Evolutionary conservation across 2,797 vertebrate genomes (phyloP), one percentile per base, ranked within the genome.

Genomic region (Glossophaga mutica): DNA sequence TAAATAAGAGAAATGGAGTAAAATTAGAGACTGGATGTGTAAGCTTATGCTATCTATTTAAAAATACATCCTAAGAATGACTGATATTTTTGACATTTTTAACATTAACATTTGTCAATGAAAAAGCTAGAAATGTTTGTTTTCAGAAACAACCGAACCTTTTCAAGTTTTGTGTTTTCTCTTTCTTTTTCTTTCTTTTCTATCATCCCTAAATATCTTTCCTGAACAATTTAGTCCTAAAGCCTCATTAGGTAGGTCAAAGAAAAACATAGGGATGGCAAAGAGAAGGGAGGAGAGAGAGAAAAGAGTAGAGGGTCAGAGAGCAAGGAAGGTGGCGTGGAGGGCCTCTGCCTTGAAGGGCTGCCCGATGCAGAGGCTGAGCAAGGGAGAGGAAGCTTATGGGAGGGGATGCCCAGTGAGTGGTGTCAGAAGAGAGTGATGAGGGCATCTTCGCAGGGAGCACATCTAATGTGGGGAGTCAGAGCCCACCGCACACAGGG

Each of bases 191-290:
- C 37, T 5, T 14, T 87, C 6, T 91, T 59, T 78, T 32, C 32
- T 92, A 78, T 68, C 46, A 52, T 82, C 73, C 12, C 39, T 89
- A 46, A 93, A 59, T 74, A 34, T 9, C 10, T 59, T 50, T 92
- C 32, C 26, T 83, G 32, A 78, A 44, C 21, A 68, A 24, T 32
- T 81, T 37, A 71, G 18, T 57, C 19, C 55, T 59, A 34, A 57
- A 73, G 52, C 9, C 52, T 32, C 32, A 62, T 42, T 15, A 18
- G 32, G 18, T n/a, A 18, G 32, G 8, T 39, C 34, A 7, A 32
- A 86, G 74, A 65, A 76, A 46, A 76, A 46, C 15, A 8, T 24
- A 70, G 29, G 24, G 26, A 74, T 1, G 8, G 16, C 8, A 1
- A 21, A 57, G 19, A 26, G 8, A 48, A 68, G 18, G 16, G 5